These are phyloP conservation scores for Peromyscus attwateri DNA, from an alignment of 2,797 vertebrate genomes.

Conservation along the genomic window DNA sequence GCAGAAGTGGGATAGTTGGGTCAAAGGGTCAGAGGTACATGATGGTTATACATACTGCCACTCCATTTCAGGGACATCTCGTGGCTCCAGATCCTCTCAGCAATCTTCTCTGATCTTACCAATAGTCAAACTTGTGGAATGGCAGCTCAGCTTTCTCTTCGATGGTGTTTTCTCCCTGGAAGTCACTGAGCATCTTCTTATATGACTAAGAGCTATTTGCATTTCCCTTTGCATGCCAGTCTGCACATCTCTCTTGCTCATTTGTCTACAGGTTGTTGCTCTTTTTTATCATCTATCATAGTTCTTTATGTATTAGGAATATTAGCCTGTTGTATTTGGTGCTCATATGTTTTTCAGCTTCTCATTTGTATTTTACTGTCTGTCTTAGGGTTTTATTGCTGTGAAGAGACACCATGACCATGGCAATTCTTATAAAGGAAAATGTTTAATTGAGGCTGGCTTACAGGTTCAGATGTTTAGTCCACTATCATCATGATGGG, in stretches of 20 bases:
- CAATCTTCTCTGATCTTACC: neutral
- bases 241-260: conserved; percentile 18
- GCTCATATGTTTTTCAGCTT: neutral
- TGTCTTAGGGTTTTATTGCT: neutral
- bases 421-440: neutral
- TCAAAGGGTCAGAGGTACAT: neutral
- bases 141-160: neutral
- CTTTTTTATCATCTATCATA: conserved; percentile 29
- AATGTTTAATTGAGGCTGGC: neutral
- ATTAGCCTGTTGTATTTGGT: neutral
- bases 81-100: neutral
- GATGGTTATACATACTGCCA: conserved; percentile 11
- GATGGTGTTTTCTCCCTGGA: neutral
- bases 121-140: neutral
- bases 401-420: neutral
- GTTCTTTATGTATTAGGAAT: conserved; percentile 14
- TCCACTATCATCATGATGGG: neutral
- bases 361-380: neutral
- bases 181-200: conserved; percentile 24
- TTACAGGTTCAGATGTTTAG: neutral
- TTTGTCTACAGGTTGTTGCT: conserved; percentile 52
- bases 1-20: neutral
- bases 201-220: conserved; percentile 39
- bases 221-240: conserved; percentile 19
- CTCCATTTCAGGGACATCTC: neutral